Evolutionary conservation across 1,140 invertebrate species (phyloP).

Genomic region (Polypedilum vanderplanki): DNA sequence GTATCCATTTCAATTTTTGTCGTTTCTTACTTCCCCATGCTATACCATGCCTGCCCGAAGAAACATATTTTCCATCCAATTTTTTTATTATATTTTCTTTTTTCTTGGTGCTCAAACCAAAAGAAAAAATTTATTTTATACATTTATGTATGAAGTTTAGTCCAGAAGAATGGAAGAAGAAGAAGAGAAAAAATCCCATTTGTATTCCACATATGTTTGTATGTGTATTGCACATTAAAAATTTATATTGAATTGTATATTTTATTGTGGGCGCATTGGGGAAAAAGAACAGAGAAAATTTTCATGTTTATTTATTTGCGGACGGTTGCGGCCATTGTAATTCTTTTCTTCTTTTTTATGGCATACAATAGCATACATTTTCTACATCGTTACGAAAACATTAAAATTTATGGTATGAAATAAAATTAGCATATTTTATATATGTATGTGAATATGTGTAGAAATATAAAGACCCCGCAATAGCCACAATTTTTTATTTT

Average conservation of each 20-base stretch:
- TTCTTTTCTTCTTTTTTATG: background rate
- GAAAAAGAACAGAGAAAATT: background rate
- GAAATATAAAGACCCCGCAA: constrained; percentile 1
- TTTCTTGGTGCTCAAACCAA: background rate
- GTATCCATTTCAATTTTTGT: constrained; percentile 10
- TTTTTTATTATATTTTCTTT: background rate
- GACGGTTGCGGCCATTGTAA: constrained; percentile 23
- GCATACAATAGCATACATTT: background rate
- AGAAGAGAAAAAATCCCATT: background rate
- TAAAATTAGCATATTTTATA: constrained; percentile 27
- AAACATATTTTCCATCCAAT: background rate
- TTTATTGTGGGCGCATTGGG: constrained; percentile 16
- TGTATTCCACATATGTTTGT: background rate
- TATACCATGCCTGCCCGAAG: no score
- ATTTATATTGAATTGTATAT: constrained; percentile 20
- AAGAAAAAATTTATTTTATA: background rate
- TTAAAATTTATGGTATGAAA: constrained; percentile 28
- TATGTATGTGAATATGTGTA: background rate
- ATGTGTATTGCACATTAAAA: background rate
- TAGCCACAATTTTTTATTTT: background rate
- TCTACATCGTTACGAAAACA: constrained; percentile 24
- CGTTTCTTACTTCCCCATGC: background rate
- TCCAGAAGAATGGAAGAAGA: background rate
- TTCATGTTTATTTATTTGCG: constrained; percentile 28
- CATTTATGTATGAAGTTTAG: background rate